These are phyloP conservation scores for Meloidogyne chitwoodi DNA, from an alignment of 1,140 invertebrate genomes.

Conservation along the genomic window DNA sequence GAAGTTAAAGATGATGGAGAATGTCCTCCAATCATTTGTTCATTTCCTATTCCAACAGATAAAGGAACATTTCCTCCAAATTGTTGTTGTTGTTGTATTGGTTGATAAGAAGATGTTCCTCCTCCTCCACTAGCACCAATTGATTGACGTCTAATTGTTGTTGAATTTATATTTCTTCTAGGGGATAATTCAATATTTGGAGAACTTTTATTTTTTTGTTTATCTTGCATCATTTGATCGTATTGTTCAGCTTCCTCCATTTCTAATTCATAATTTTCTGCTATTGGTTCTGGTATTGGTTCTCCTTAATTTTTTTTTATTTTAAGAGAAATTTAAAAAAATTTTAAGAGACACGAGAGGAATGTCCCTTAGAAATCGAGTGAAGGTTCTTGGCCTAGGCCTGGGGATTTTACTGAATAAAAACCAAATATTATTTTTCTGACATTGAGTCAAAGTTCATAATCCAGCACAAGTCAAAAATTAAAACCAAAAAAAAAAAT, in stretches of 20 bases:
- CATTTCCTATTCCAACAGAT: slow-evolving; percentile 5
- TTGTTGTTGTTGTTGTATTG: not conserved
- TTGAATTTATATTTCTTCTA: not conserved
- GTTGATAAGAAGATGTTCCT: not conserved
- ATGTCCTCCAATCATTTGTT: not conserved
- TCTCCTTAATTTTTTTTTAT: no score
- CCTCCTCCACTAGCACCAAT: not conserved
- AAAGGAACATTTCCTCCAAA: slow-evolving; percentile 8
- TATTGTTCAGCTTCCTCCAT: slow-evolving; percentile 51
- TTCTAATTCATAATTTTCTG: slow-evolving; percentile 54
- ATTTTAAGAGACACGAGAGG: not conserved
- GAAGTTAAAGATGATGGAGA: not conserved
- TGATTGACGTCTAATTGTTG: slow-evolving; percentile 13
- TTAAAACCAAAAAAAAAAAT: no score
- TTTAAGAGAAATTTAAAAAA: no score
- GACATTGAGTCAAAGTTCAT: no score
- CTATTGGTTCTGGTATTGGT: slow-evolving; percentile 50
- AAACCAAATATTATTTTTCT: no score
- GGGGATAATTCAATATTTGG: not conserved
- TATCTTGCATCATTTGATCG: slow-evolving; percentile 44
- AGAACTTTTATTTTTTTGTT: slow-evolving; percentile 2
- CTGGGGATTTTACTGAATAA: no score
- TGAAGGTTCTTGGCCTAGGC: no score
- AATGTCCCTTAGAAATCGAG: no score
- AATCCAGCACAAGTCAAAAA: no score